A percentile compares a stretch with the other conserved stretches of the same genome.
Conservation (phyloP, 2,888 invertebrate species). For the Girardia tigrina region DNA sequence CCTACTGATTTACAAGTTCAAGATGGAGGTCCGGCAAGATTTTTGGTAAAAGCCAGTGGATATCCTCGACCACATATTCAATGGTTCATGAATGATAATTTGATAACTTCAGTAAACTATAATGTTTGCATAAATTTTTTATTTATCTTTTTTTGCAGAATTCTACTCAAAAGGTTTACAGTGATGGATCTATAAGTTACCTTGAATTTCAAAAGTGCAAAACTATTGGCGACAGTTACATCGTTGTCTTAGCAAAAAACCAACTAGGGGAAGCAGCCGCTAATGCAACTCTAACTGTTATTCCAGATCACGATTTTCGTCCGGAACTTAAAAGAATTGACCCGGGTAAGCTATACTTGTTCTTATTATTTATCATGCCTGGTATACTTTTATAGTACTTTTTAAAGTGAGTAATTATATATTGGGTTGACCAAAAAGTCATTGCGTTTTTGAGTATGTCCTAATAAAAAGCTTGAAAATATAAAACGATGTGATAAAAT, state of each 20-base stretch:
- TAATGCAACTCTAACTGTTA: conserved; percentile 21
- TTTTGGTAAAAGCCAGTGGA: conserved; percentile 34
- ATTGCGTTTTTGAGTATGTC: no score
- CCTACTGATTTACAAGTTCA: conserved; percentile 15
- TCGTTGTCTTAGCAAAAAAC: conserved; percentile 33
- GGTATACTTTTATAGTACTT: no score
- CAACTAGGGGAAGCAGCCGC: conserved; percentile 28
- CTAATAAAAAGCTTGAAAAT: no score
- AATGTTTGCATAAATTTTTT: no score
- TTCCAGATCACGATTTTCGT: conserved; percentile 28
- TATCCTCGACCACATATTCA: conserved; percentile 33
- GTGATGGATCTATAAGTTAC: conserved; percentile 34
- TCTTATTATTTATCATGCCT: not conserved
- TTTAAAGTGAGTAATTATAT: no score
- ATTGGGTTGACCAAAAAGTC: no score
- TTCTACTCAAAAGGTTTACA: conserved; percentile 28
- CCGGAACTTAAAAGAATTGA: conserved; percentile 33
- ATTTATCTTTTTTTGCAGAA: not conserved
- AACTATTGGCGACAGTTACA: not conserved
- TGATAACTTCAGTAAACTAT: conserved; percentile 27
- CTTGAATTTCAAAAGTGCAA: conserved; percentile 32
- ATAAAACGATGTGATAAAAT: no score
- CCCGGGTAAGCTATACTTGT: conserved; percentile 27
- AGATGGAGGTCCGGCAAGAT: conserved; percentile 32
- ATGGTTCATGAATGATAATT: conserved; percentile 33